Percentiles rank a stretch among this genome's conserved stretches.
phyloP scores from a whole-genome alignment of 2,797 vertebrate genomes.

The Sus cebifrons region DNA sequence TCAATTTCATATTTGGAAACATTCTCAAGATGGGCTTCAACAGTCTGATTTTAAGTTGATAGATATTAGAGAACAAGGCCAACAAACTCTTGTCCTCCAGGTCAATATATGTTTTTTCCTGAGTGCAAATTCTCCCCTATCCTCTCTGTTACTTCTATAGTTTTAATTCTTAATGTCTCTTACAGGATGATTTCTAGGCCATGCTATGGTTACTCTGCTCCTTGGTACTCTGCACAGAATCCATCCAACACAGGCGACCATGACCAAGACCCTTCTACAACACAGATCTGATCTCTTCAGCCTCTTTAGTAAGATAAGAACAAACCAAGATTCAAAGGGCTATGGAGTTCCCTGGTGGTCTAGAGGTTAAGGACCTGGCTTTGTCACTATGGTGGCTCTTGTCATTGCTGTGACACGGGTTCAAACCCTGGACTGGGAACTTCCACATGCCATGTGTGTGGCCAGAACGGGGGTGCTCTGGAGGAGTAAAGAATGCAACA shows the following conservation, averaged over 20 bases:
- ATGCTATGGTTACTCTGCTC: neutral
- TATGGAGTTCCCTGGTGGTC: too few relatives aligned
- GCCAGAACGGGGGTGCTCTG: neutral
- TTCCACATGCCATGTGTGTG: too few relatives aligned
- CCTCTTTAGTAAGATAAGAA: neutral
- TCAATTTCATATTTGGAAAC: neutral
- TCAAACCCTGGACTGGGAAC: too few relatives aligned
- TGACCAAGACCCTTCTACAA: neutral
- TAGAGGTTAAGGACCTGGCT: too few relatives aligned
- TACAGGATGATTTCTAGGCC: neutral
- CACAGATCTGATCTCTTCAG: neutral
- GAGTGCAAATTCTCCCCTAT: neutral
- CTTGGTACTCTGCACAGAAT: neutral
- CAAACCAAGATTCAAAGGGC: neutral
- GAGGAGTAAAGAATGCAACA: neutral
- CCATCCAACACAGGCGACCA: neutral
- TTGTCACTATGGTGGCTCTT: too few relatives aligned
- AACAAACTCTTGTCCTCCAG: neutral
- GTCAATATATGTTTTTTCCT: neutral
- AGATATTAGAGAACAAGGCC: neutral
- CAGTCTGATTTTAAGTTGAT: neutral
- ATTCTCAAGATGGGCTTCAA: neutral
- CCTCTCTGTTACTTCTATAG: neutral
- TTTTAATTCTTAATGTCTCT: neutral
- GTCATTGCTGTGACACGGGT: too few relatives aligned